Evolutionary conservation across 2,888 invertebrate species (phyloP).

Genomic region (Lottia scabra): DNA sequence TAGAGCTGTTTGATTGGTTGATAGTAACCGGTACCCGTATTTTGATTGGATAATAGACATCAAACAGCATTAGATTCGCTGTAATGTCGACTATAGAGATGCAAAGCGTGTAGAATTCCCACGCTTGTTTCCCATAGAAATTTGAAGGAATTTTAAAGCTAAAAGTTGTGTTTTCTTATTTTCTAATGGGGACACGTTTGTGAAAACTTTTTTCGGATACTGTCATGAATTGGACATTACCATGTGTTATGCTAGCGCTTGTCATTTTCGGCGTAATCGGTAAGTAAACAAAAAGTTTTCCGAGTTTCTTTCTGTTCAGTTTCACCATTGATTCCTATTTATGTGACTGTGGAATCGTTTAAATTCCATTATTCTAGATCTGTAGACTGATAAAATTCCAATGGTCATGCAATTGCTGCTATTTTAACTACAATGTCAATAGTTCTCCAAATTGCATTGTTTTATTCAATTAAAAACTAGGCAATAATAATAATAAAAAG

Average conservation of each 20-base stretch:
- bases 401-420: no score
- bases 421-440: no score
- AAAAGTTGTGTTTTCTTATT: conserved; percentile 3
- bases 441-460: no score
- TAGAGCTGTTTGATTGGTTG: conserved; percentile 25
- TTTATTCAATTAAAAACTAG: no score
- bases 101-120: conserved; percentile 5
- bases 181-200: neutral
- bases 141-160: neutral
- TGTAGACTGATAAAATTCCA: no score
- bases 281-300: conserved; percentile 26
- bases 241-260: conserved; percentile 20
- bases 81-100: neutral
- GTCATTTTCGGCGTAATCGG: conserved; percentile 20
- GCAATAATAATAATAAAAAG: no score
- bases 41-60: conserved; percentile 30
- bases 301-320: neutral
- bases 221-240: conserved; percentile 25
- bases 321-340: no score
- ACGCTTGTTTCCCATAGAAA: neutral
- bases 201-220: conserved; percentile 17
- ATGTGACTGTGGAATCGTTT: no score
- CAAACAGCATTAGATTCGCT: conserved; percentile 27
- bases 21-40: conserved; percentile 19
- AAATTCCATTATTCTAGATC: no score